Evolutionary conservation across 2,113 vertebrate genomes (phyloP).

Genomic region (Nycticorax nycticorax): DNA sequence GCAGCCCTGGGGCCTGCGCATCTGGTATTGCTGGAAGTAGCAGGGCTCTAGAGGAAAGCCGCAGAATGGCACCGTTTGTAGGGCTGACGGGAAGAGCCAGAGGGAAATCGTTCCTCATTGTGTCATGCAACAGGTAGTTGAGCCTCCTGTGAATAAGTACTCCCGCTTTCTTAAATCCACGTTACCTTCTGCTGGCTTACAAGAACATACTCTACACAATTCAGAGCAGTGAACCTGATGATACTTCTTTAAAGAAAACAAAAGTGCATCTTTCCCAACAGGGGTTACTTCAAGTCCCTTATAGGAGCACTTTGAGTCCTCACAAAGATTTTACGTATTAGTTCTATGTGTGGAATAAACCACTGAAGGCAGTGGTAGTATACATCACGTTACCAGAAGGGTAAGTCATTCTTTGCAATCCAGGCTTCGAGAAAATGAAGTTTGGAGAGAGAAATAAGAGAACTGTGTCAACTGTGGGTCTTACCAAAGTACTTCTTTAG

Average conservation of each 20-base stretch:
- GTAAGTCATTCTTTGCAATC: neutral
- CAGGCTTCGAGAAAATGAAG: neutral
- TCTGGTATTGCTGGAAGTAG: neutral
- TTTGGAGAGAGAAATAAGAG: neutral
- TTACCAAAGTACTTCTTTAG: neutral
- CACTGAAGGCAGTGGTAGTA: neutral
- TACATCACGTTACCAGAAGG: neutral
- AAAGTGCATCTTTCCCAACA: neutral
- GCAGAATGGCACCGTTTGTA: neutral
- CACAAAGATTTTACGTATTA: neutral
- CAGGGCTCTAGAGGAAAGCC: neutral
- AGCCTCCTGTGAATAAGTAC: neutral
- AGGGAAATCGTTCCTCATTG: neutral
- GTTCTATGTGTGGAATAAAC: neutral
- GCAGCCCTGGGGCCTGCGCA: neutral
- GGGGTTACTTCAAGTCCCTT: neutral
- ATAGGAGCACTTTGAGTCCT: neutral
- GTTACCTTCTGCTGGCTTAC: neutral
- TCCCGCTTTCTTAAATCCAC: neutral
- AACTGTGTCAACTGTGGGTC: neutral
- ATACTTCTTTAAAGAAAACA: neutral
- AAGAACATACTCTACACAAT: neutral
- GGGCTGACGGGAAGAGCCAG: neutral
- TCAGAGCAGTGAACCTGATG: neutral
- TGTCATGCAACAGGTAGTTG: neutral